Percentiles rank a stretch among this genome's conserved stretches.
phyloP scores from a whole-genome alignment of 2,888 invertebrate species.

The Boloria euphrosyne region DNA sequence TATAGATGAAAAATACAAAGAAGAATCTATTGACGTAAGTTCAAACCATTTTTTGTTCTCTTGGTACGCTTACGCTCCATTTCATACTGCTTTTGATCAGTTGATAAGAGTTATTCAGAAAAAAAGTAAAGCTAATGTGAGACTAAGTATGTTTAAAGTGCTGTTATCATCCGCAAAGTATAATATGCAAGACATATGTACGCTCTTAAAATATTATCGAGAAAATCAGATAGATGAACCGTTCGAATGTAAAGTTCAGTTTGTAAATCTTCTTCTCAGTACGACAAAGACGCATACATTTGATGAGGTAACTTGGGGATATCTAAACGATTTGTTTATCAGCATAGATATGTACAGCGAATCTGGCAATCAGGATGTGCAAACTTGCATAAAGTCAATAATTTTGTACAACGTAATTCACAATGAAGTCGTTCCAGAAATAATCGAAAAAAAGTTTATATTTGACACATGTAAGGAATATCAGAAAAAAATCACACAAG shows the following conservation, averaged over 20 bases:
- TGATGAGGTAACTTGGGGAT: constrained; percentile 55
- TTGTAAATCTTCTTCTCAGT: constrained; percentile 50
- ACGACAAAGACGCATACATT: constrained; percentile 48
- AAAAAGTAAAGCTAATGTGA: constrained; percentile 54
- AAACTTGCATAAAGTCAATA: constrained; percentile 52
- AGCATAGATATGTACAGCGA: constrained; percentile 54
- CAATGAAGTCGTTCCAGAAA: constrained; percentile 51
- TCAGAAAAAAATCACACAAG: constrained; percentile 47
- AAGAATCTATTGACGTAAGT: constrained; percentile 38
- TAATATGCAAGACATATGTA: constrained; percentile 49
- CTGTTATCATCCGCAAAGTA: constrained; percentile 50
- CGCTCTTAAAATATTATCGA: constrained; percentile 53
- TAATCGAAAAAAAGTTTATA: constrained; percentile 52
- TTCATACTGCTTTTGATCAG: constrained; percentile 56
- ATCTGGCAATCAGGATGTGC: constrained; percentile 48
- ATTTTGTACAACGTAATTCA: constrained; percentile 53
- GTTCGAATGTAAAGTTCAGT: constrained; percentile 45
- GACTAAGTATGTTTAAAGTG: constrained; percentile 52
- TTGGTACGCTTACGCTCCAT: constrained; percentile 63
- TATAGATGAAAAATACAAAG: constrained; percentile 49
- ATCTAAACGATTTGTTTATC: constrained; percentile 54
- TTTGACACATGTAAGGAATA: constrained; percentile 50
- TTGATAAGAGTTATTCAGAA: constrained; percentile 55
- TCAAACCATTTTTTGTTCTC: constrained; percentile 39
- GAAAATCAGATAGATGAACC: constrained; percentile 57